These are phyloP conservation scores for Leucoptera coffeella DNA, from an alignment of 2,888 invertebrate species.

Conservation along the genomic window DNA sequence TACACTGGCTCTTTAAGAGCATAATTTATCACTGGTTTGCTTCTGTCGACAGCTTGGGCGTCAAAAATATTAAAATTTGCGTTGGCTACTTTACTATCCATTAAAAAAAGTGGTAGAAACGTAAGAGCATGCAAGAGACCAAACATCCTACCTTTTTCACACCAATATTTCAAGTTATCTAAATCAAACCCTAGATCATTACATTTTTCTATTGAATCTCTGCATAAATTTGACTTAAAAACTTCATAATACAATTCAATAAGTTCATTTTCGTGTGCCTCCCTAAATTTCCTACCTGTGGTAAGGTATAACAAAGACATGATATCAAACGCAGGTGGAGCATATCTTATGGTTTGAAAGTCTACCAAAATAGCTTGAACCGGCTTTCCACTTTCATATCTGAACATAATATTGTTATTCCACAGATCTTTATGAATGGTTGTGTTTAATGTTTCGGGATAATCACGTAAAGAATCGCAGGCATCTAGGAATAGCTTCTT, in stretches of 20 bases:
- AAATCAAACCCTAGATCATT: conserved; percentile 13
- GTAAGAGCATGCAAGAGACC: conserved; percentile 11
- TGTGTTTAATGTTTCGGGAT: conserved; percentile 26
- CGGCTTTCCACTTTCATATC: conserved; percentile 16
- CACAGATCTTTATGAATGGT: conserved; percentile 28
- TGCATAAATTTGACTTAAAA: conserved; percentile 14
- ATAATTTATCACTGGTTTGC: conserved; percentile 13
- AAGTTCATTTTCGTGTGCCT: conserved; percentile 14
- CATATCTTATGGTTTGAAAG: conserved; percentile 27
- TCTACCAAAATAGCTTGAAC: conserved; percentile 22
- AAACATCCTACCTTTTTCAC: conserved; percentile 15
- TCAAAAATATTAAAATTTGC: conserved; percentile 14
- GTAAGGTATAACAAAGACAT: conserved; percentile 20
- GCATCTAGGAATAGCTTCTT: no score
- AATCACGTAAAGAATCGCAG: no score
- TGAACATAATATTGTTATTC: no score
- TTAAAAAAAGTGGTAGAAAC: conserved; percentile 13
- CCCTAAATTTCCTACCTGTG: conserved; percentile 18
- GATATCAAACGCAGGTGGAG: no score
- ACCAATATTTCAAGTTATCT: conserved; percentile 12
- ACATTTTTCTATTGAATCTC: conserved; percentile 13
- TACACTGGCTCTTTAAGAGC: conserved; percentile 10
- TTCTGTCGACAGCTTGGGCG: conserved; percentile 14
- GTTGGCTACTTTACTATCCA: conserved; percentile 14
- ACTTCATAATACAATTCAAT: conserved; percentile 16